Conservation (phyloP, 2,113 vertebrate species). For the Aramus guarauna region DNA sequence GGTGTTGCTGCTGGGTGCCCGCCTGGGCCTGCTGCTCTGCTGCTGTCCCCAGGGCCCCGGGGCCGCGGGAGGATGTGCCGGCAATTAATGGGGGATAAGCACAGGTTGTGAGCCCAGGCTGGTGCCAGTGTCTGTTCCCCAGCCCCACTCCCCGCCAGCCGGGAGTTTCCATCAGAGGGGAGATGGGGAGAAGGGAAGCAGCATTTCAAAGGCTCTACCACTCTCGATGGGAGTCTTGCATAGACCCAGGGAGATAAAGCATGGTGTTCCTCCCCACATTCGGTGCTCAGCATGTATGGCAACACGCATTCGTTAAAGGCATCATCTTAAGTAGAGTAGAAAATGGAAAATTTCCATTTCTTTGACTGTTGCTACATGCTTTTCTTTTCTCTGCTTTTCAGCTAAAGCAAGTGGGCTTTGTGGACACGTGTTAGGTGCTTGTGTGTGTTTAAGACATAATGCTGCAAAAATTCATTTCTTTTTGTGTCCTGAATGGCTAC, state of each 20-base stretch:
- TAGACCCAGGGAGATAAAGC: neutral
- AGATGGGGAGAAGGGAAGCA: constrained; percentile 9
- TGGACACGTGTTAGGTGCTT: neutral
- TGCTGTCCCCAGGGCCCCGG: constrained; percentile 70
- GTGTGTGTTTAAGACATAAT: neutral
- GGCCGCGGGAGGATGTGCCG: constrained; percentile 56
- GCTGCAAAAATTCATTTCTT: constrained; percentile 21
- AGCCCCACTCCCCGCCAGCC: constrained; percentile 28
- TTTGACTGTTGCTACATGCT: neutral
- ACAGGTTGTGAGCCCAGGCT: constrained; percentile 77
- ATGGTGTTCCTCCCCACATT: neutral
- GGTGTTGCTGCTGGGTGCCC: constrained; percentile 80
- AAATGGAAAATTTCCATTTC: neutral
- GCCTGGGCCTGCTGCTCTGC: constrained; percentile 78
- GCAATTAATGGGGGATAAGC: constrained; percentile 87
- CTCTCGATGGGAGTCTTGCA: neutral
- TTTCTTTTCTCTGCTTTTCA: neutral
- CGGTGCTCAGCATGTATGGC: neutral
- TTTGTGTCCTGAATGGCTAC: neutral
- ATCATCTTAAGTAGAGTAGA: neutral
- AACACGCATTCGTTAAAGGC: neutral
- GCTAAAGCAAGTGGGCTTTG: neutral
- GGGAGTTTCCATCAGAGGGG: constrained; percentile 20
- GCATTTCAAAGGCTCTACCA: neutral
- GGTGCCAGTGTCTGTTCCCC: constrained; percentile 72